Base-by-base conservation (phyloP, 2,797 vertebrate genomes). In the Balearica regulorum region DNA sequence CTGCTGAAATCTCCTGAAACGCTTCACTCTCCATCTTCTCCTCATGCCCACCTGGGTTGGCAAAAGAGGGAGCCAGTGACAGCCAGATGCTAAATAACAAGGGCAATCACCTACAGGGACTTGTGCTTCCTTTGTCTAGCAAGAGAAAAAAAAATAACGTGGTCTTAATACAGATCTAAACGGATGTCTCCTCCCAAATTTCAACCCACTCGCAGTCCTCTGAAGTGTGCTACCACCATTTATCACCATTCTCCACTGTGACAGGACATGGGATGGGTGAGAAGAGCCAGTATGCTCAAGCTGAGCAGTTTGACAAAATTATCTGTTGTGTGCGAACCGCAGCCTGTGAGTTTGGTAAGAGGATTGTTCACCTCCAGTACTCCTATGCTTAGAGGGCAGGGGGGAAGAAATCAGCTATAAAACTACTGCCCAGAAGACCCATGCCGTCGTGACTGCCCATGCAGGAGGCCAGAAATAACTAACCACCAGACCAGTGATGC, bases 371-470 rank as follows among this genome's bases (percentile, higher is more conserved):
- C 16, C 10, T 43, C 17, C 57, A 81, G 25, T 24, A 48, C 25
- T 57, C 28, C n/a, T 2, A 39, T 0, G 5, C 14, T 65, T 65
- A 33, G 29, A 4, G 24, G 28, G 8, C 26, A 41, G 7, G 18
- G 6, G 12, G 21, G 31, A 55, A 68, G 57, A 68, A 85, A 60
- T 20, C 35, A 0, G 5, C 68, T 44, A 5, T 9, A 43, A 61
- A 92, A 83, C n/a, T 2, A 14, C 46, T 69, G 76, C 19, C 21
- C 48, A 15, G 13, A 66, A 65, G 35, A 66, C 17, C 19, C 7
- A 6, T 25, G 57, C 43, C 44, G 12, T 16, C 57, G 14, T 0
- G 35, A 49, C 22, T 60, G 68, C 33, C 24, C 37, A 39, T 3
- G 6, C 62, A 76, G 62, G 29, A 83, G 16, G 37, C 11, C n/a